These are phyloP conservation scores for Scophthalmus maximus DNA, from an alignment of 2,113 vertebrate species.

Conservation along the genomic window DNA sequence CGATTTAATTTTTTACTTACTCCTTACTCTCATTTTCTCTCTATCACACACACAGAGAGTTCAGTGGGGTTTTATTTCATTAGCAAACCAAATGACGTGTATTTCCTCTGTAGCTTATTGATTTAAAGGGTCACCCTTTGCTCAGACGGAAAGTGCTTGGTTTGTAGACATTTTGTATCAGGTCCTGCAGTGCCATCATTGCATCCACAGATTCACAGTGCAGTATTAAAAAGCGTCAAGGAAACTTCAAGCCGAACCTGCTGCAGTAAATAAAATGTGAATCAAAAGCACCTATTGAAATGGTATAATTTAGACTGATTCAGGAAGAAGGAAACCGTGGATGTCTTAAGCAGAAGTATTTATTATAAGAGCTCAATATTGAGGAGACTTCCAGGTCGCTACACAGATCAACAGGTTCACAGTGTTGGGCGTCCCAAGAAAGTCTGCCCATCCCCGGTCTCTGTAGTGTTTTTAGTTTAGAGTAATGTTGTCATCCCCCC, in stretches of 20 bases:
- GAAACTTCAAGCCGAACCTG: not conserved
- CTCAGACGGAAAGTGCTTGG: not conserved
- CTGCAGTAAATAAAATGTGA: not conserved
- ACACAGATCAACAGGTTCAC: too few species aligned
- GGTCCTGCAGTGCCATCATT: not conserved
- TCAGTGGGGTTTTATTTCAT: not conserved
- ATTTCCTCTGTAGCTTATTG: not conserved
- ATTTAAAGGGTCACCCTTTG: not conserved
- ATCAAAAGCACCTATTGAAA: not conserved
- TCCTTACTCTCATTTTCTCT: not conserved
- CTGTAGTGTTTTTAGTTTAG: too few species aligned
- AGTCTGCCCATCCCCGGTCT: too few species aligned
- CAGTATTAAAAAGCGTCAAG: not conserved
- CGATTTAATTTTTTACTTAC: slow-evolving; percentile 42
- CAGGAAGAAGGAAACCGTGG: too few species aligned
- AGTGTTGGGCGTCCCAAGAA: too few species aligned
- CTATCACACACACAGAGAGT: not conserved
- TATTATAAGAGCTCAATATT: too few species aligned
- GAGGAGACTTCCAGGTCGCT: too few species aligned
- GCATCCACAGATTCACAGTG: not conserved
- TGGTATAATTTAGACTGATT: too few species aligned
- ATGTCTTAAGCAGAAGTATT: too few species aligned
- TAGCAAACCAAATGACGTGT: not conserved
- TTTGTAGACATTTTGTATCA: not conserved
- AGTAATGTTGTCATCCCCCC: too few species aligned